Evolutionary conservation across 1,140 invertebrate species (phyloP).

Genomic region (Musca vetustissima): DNA sequence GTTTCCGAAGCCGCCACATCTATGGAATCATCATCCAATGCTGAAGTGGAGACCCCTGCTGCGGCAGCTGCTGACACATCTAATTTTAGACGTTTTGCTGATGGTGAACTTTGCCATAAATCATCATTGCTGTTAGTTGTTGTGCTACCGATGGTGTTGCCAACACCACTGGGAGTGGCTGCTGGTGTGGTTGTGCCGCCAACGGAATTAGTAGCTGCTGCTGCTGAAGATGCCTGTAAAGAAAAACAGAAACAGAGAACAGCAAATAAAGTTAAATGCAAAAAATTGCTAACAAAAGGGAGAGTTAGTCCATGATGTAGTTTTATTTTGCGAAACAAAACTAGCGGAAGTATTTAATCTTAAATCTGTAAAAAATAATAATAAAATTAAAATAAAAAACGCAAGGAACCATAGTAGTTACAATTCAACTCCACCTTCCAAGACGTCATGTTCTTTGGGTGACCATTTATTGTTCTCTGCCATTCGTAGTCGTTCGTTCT

Average conservation of each 20-base stretch:
- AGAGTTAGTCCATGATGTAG: not conserved
- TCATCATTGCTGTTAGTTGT: not conserved
- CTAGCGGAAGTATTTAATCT: conserved; percentile 18
- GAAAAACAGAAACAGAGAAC: too few species aligned
- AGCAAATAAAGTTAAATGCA: conserved; percentile 12
- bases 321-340: too few species aligned
- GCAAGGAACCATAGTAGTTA: too few species aligned
- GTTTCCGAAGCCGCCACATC: conserved; percentile 46
- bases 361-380: not conserved
- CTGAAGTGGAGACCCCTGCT: conserved; percentile 12
- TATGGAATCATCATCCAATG: conserved; percentile 45
- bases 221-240: not conserved
- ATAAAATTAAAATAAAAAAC: too few species aligned
- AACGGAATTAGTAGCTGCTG: conserved; percentile 12
- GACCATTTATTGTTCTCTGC: too few species aligned
- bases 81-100: conserved; percentile 23
- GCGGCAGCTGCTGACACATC: conserved; percentile 36
- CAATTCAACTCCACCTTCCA: too few species aligned
- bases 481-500: too few species aligned
- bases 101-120: conserved; percentile 20
- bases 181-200: conserved; percentile 28
- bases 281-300: conserved; percentile 3
- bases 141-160: not conserved
- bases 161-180: not conserved
- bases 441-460: too few species aligned